phyloP scores from a whole-genome alignment of 2,888 invertebrate genomes.

The Mimachlamys varia region DNA sequence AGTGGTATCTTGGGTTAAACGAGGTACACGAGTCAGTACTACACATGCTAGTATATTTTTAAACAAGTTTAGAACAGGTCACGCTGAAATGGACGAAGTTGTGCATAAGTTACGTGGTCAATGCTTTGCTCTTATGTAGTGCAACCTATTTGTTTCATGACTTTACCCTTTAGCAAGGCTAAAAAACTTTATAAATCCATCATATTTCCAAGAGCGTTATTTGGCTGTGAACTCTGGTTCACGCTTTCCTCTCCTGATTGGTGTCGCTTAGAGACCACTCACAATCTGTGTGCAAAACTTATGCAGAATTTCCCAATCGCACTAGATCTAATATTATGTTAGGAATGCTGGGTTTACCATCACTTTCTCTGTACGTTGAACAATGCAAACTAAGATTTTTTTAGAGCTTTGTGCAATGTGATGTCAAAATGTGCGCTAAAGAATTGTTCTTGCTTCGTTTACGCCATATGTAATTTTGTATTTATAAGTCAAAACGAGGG shows the following conservation, averaged over 20 bases:
- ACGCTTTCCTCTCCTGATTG: background rate
- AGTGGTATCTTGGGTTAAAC: too few relatives aligned
- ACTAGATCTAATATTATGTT: slow-evolving; percentile 24
- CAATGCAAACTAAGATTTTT: too few relatives aligned
- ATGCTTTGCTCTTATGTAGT: background rate
- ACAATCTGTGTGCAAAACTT: too few relatives aligned
- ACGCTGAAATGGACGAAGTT: background rate
- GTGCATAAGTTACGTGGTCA: background rate
- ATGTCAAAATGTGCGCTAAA: too few relatives aligned
- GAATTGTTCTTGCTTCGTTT: too few relatives aligned
- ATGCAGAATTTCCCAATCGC: background rate
- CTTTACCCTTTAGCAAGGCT: background rate
- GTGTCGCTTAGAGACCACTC: background rate
- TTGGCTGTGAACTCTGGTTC: slow-evolving; percentile 38
- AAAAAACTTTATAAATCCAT: slow-evolving; percentile 29
- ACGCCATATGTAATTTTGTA: too few relatives aligned
- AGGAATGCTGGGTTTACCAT: too few relatives aligned
- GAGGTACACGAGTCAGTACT: background rate
- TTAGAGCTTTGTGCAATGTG: too few relatives aligned
- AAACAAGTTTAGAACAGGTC: background rate
- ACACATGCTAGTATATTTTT: slow-evolving; percentile 37
- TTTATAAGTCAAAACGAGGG: too few relatives aligned
- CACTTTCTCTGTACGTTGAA: too few relatives aligned
- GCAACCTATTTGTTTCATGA: background rate
- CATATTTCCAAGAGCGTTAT: too few relatives aligned